These are phyloP conservation scores for Orchestia grillus DNA, from an alignment of 1,140 invertebrate genomes.

Conservation along the genomic window DNA sequence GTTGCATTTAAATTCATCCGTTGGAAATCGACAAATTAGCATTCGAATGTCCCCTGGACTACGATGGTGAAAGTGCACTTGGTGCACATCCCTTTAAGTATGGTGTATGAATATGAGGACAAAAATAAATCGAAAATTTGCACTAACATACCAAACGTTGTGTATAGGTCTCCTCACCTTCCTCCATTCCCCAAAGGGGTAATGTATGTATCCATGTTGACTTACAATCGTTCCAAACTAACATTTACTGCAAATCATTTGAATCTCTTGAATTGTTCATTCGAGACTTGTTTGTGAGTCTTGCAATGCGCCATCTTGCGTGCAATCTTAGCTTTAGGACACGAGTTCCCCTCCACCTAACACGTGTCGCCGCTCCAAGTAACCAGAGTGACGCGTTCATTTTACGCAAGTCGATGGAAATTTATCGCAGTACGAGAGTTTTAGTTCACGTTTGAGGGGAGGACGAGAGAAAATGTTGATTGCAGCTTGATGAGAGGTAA, in stretches of 20 bases:
- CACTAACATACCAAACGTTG: too few species aligned
- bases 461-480: conserved; percentile 47
- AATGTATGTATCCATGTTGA: too few species aligned
- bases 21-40: too few species aligned
- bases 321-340: background rate
- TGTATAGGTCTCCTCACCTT: too few species aligned
- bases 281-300: background rate
- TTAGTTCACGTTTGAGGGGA: conserved; percentile 40
- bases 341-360: background rate
- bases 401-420: conserved; percentile 6
- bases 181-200: too few species aligned
- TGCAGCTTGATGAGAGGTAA: conserved; percentile 53
- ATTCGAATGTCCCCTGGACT: too few species aligned
- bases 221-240: background rate
- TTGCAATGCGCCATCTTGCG: background rate
- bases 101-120: too few species aligned
- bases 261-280: background rate
- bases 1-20: too few species aligned
- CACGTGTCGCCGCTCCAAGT: background rate
- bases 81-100: too few species aligned
- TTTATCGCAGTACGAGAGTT: conserved; percentile 6
- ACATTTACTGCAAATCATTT: background rate
- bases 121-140: too few species aligned
- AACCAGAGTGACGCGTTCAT: conserved; percentile 2
- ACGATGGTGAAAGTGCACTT: too few species aligned